Base-by-base conservation (phyloP, 2,113 vertebrate species). In the Nycticebus coucang region DNA sequence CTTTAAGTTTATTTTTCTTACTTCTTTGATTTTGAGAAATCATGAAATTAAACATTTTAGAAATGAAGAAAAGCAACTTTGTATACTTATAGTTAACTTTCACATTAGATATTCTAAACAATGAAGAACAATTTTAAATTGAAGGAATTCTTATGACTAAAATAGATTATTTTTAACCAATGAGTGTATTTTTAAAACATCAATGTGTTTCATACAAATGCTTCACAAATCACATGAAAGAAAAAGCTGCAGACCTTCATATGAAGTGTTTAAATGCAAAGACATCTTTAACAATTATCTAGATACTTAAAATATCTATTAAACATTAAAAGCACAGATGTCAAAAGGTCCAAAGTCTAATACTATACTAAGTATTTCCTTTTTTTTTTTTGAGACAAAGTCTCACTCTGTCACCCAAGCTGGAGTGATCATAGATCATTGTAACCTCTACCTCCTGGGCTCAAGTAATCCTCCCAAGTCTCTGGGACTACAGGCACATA, bases 1-100 rank as follows among this genome's bases (percentile, higher is more conserved):
- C 71, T 91, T 95, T 91, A 88, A 71, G 83, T 92, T 87, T 95
- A 85, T 80, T 97, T 97, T 97, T 94, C 93, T 92, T 80, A 91
- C 75, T 66, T 89, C 18, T 92, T 85, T 92, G 28, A 92, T 64
- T 89, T 92, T 87, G 62, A 53, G 17, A 97, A 94, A 69, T 83
- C 59, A 30, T 21, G 15, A 82, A 94, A 89, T 79, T 83, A 85
- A 94, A 22, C 35, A 91, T 37, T 95, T 68, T 95, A 18, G 75
- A 95, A 87, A 19, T 59, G 53, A 69, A 91, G 14, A 88, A 96
- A 96, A 71, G 37, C 5, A 19, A 72, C 74, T 89, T 94, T 80
- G 80, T 82, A 78, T 35, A 19, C 60, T 93, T 89, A 83, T 6
- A 1, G 26, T 80, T 22, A 94, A 93, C 28, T 95, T 96, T 91